A percentile compares a stretch with the other conserved stretches of the same genome.
phyloP scores from a whole-genome alignment of 2,797 vertebrate species.

The Hippopotamyrus pictus region DNA sequence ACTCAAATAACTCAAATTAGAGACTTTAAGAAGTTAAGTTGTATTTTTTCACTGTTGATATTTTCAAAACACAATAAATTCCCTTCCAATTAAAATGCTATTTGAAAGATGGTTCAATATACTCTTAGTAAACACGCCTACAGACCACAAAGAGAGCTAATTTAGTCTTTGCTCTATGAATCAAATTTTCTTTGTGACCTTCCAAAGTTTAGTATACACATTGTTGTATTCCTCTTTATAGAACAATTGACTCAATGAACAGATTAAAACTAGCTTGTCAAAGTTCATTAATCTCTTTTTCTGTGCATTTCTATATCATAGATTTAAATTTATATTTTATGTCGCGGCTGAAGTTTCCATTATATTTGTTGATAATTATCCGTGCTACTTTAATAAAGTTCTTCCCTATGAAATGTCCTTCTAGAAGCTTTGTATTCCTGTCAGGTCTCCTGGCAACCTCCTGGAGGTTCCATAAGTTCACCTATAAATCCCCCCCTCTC shows the following conservation, averaged over 20 bases:
- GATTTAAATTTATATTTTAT: neutral
- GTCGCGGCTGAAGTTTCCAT: neutral
- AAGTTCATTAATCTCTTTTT: slow-evolving; percentile 2
- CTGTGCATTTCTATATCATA: neutral
- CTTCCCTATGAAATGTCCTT: neutral
- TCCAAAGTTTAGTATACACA: neutral
- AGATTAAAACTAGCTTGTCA: neutral
- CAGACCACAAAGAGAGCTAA: neutral
- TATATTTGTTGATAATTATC: neutral
- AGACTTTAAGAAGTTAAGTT: neutral
- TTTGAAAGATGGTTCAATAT: neutral
- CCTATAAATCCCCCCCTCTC: neutral
- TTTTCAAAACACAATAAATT: neutral
- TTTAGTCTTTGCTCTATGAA: neutral
- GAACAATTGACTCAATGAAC: neutral
- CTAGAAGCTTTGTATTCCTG: neutral
- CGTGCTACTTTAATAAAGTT: neutral
- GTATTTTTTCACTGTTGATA: neutral
- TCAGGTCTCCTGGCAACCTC: neutral
- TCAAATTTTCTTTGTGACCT: neutral
- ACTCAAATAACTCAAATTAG: neutral
- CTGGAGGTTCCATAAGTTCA: neutral
- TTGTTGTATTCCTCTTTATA: neutral
- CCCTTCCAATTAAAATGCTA: neutral
- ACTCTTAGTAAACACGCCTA: neutral